Conservation (phyloP, 2,888 invertebrate species). For the Leptopilina drosophilae region DNA sequence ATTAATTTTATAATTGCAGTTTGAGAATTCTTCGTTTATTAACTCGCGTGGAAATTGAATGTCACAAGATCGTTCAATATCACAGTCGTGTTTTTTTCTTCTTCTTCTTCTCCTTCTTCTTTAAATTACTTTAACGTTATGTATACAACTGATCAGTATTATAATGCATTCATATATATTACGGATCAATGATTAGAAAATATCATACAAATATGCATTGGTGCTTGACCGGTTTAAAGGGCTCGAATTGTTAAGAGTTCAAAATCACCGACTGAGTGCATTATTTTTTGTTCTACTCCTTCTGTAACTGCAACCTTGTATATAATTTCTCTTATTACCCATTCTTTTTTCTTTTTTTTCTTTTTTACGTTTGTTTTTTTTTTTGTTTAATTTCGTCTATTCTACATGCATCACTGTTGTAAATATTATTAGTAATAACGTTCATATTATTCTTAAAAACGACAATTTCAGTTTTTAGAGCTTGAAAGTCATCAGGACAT, state of each 20-base stretch:
- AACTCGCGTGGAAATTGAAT: slow-evolving; percentile 74
- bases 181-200: slow-evolving; percentile 75
- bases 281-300: slow-evolving; percentile 54
- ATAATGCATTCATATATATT: slow-evolving; percentile 73
- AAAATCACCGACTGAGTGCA: slow-evolving; percentile 48
- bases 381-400: slow-evolving; percentile 44
- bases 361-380: slow-evolving; percentile 22
- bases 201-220: slow-evolving; percentile 71
- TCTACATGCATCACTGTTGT: slow-evolving; percentile 20
- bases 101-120: slow-evolving; percentile 49
- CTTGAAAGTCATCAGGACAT: background rate
- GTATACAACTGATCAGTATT: slow-evolving; percentile 70
- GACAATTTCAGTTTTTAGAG: background rate
- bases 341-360: slow-evolving; percentile 43
- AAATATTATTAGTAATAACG: slow-evolving; percentile 12
- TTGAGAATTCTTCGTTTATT: slow-evolving; percentile 69
- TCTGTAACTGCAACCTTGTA: slow-evolving; percentile 76
- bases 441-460: slow-evolving; percentile 13
- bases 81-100: slow-evolving; percentile 75
- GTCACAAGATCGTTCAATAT: slow-evolving; percentile 77
- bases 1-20: slow-evolving; percentile 67
- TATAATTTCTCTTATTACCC: slow-evolving; percentile 56
- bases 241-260: slow-evolving; percentile 38
- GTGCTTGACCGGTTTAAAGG: slow-evolving; percentile 62
- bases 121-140: slow-evolving; percentile 71